Conservation (phyloP, 2,888 invertebrate genomes). For the Protula sp. region DNA sequence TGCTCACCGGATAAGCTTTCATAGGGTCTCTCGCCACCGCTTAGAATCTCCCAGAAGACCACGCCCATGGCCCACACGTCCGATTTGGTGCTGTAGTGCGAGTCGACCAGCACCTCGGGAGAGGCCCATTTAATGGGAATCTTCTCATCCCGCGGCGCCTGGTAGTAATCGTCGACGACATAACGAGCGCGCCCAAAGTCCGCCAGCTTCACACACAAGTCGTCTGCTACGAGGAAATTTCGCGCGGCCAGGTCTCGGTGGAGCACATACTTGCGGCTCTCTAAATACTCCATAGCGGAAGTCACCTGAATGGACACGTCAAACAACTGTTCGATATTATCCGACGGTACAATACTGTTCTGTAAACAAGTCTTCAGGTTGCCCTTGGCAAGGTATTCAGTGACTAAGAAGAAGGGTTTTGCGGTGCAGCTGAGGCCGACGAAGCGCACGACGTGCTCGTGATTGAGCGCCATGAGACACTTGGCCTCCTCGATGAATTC, state of each 20-base stretch:
- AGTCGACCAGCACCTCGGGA: constrained; percentile 26
- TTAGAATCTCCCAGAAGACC: constrained; percentile 28
- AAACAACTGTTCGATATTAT: constrained; percentile 23
- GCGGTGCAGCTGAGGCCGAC: constrained; percentile 23
- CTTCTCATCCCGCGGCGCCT: constrained; percentile 18
- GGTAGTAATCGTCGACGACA: constrained; percentile 26
- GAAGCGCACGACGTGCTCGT: constrained; percentile 25
- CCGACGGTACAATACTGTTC: constrained; percentile 13
- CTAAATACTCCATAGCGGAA: constrained; percentile 23
- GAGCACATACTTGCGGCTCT: constrained; percentile 22
- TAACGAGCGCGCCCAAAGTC: constrained; percentile 26
- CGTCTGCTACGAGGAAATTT: constrained; percentile 23
- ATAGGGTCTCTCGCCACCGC: constrained; percentile 24
- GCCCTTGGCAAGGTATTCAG: constrained; percentile 21
- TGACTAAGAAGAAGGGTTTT: constrained; percentile 25
- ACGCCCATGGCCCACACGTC: constrained; percentile 29
- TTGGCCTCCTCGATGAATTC: constrained; percentile 27
- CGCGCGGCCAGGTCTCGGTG: constrained; percentile 26
- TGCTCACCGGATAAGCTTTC: constrained; percentile 20
- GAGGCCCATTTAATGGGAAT: constrained; percentile 26
- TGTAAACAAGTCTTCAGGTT: constrained; percentile 22
- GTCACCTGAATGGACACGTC: constrained; percentile 27
- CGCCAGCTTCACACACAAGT: constrained; percentile 25
- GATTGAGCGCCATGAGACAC: constrained; percentile 19
- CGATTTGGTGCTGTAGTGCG: constrained; percentile 25